These are phyloP conservation scores for Silurus aristotelis DNA, from an alignment of 2,797 vertebrate genomes.

Conservation along the genomic window DNA sequence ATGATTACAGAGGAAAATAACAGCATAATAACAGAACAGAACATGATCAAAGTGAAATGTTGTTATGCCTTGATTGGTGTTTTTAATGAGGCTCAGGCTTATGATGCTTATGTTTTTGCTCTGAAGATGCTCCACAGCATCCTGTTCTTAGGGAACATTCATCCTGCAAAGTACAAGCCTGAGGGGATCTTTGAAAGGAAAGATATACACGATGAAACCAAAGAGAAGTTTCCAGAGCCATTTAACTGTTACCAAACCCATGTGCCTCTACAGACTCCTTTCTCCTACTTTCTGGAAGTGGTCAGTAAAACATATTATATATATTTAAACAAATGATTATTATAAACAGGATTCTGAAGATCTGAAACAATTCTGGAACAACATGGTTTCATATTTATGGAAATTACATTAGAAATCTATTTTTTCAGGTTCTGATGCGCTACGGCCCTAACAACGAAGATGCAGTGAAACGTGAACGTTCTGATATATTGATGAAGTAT, in stretches of 20 bases:
- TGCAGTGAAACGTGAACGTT: rapidly evolving
- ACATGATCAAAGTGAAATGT: too few relatives aligned
- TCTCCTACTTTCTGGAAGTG: constrained; percentile 19
- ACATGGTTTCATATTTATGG: too few relatives aligned
- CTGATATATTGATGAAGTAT: not conserved
- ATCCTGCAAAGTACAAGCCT: not conserved
- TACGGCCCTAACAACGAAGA: not conserved
- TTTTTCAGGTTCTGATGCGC: not conserved
- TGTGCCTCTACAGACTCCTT: constrained; percentile 2
- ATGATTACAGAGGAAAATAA: too few relatives aligned
- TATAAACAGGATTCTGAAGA: too few relatives aligned
- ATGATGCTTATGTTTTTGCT: not conserved
- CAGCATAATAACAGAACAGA: too few relatives aligned
- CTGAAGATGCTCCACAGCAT: constrained; percentile 1
- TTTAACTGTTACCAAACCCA: not conserved
- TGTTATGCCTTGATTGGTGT: too few relatives aligned
- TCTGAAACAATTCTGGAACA: too few relatives aligned
- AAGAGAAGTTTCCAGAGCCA: not conserved
- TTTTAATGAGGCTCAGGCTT: too few relatives aligned
- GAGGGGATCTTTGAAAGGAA: too few relatives aligned
- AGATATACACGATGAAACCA: rapidly evolving
- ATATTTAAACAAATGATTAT: too few relatives aligned
- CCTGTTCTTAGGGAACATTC: not conserved
- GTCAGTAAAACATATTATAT: constrained; percentile 5
- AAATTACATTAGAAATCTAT: too few relatives aligned